Evolutionary conservation across 1,140 invertebrate genomes (phyloP), one percentile per base, ranked within the genome.

Genomic region (Penaeus vannamei): DNA sequence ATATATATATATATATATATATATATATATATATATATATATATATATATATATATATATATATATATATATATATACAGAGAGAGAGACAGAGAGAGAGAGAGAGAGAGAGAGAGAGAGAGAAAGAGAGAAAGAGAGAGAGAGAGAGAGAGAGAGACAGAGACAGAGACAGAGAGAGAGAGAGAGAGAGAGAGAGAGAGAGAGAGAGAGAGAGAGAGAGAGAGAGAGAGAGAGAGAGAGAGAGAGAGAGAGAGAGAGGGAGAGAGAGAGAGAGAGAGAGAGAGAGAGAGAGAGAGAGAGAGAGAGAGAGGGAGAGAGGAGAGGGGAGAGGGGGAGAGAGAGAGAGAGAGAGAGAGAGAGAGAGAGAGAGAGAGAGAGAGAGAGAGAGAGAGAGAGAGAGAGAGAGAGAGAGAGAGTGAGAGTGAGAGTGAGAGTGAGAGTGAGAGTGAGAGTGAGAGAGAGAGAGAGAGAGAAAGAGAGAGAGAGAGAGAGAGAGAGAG

Each of bases 391-490:
- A 53, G 20, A 23, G 22, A 46, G 36, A 1, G 46, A n/a, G 36
- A 69, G 46, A n/a, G 26, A n/a, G 26, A 22, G 20, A 22, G 36
- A 62, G n/a, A 84, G 62, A 62, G 60, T 32, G n/a, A 61, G 32
- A 84, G 46, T 22, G 23, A 82, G 46, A 59, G 46, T 10, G 12
- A 82, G 32, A 53, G 36, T 59, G 12, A 82, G 80, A 82, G 80
- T 59, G 42, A 82, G 46, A 82, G 42, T 1, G 23, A 32, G 53
- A 79, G 36, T 10, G 19, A 42, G 76, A 42, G 36, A 42, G 36
- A 42, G 36, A 79, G n/a, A 79, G 76, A 79, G 36, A 42, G 76
- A 79, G 76, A 79, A n/a, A 79, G 76, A 79, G 32, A 79, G 76
- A 79, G 76, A 79, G 29, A 36, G 29, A 60, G 17, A 60, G 53